Percentiles rank a stretch among this genome's conserved stretches.
phyloP scores from a whole-genome alignment of 2,888 invertebrate species.

The Aplocera efformata region DNA sequence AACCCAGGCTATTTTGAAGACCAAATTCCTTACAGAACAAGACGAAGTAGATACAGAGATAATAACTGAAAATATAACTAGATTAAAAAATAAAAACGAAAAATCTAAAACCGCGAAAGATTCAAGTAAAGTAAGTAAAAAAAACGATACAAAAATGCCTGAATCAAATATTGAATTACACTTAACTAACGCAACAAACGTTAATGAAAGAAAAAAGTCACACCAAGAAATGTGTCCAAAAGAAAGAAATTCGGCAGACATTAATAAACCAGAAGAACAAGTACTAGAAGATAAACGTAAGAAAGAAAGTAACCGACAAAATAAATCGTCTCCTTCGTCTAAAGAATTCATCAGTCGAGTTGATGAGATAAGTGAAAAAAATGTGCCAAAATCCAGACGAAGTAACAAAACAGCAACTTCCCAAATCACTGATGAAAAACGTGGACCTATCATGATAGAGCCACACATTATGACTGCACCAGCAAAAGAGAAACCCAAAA shows the following conservation, averaged over 20 bases:
- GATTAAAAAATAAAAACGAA: slow-evolving; percentile 46
- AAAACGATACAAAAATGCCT: slow-evolving; percentile 3
- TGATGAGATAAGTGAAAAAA: slow-evolving; percentile 1
- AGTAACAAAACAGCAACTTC: slow-evolving; percentile 7
- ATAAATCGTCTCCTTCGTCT: slow-evolving; percentile 10
- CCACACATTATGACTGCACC: slow-evolving; percentile 12
- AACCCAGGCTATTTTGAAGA: slow-evolving; percentile 42
- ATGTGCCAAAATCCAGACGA: slow-evolving; percentile 9
- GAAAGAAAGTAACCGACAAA: slow-evolving; percentile 9
- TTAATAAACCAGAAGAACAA: slow-evolving; percentile 1
- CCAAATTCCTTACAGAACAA: slow-evolving; percentile 46
- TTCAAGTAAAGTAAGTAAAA: slow-evolving; percentile 4
- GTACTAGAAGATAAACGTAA: too few relatives aligned
- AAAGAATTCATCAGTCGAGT: neutral
- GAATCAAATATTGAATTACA: neutral
- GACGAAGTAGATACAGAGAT: slow-evolving; percentile 56
- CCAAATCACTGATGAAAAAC: slow-evolving; percentile 15
- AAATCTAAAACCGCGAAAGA: slow-evolving; percentile 38
- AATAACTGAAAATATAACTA: slow-evolving; percentile 53
- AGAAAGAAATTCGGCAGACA: neutral
- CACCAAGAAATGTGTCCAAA: neutral
- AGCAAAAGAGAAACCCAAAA: slow-evolving; percentile 11
- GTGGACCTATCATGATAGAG: slow-evolving; percentile 14
- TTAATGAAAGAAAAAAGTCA: neutral
- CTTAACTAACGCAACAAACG: too few relatives aligned